Percentiles rank a stretch among this genome's conserved stretches.
Conservation (phyloP, 2,113 vertebrate genomes). For the Chelonoidis abingdonii region DNA sequence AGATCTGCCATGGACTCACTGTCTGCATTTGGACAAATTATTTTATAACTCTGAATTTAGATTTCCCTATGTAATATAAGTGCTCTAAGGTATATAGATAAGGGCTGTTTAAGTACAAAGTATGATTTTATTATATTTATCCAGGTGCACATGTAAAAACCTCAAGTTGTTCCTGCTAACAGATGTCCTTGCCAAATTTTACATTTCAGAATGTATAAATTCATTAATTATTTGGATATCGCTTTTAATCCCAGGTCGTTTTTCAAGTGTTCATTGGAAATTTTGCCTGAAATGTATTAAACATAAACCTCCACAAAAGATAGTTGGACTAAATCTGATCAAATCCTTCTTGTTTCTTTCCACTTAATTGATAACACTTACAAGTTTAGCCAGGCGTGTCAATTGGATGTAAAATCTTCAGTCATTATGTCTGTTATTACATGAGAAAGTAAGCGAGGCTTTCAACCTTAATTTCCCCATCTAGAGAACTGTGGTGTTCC, state of each 20-base stretch:
- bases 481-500: not conserved
- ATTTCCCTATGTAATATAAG: not conserved
- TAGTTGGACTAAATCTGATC: not conserved
- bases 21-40: accelerated
- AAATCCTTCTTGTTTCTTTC: not conserved
- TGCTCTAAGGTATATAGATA: not conserved
- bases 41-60: not conserved
- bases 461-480: not conserved
- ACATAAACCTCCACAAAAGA: not conserved
- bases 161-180: accelerated
- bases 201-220: not conserved
- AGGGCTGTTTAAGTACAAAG: not conserved
- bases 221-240: not conserved
- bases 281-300: not conserved
- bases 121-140: not conserved
- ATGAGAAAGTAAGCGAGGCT: not conserved
- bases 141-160: not conserved
- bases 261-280: not conserved
- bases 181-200: not conserved
- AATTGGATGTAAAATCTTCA: not conserved
- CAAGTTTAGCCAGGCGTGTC: not conserved
- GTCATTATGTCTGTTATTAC: not conserved
- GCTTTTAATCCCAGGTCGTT: not conserved
- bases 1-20: not conserved
- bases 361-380: not conserved